Evolutionary conservation across 2,797 vertebrate species (phyloP).

Genomic region (Melanogrammus aeglefinus): DNA sequence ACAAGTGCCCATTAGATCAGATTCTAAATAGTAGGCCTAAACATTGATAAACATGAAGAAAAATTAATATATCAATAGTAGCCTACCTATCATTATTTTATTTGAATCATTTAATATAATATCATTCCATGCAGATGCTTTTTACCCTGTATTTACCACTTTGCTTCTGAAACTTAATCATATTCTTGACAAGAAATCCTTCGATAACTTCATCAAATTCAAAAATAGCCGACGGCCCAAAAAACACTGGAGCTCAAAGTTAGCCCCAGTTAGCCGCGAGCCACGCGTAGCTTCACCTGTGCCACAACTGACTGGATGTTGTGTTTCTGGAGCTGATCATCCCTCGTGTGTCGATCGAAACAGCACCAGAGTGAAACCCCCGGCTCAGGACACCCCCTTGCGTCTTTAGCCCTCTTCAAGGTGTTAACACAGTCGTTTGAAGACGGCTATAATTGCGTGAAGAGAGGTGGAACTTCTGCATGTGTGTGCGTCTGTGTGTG

Average conservation of each 20-base stretch:
- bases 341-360: background rate
- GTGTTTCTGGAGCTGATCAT: background rate
- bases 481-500: background rate
- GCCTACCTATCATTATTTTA: no score
- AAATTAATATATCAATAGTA: no score
- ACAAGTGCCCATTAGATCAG: no score
- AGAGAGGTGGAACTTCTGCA: slow-evolving; percentile 17
- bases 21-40: no score
- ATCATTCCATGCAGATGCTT: background rate
- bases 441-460: slow-evolving; percentile 72
- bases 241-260: background rate
- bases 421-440: slow-evolving; percentile 70
- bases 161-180: background rate
- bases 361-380: slow-evolving; percentile 22
- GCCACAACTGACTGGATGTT: background rate
- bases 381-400: slow-evolving; percentile 38
- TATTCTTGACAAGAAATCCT: background rate
- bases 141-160: background rate
- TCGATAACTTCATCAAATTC: background rate
- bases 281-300: background rate
- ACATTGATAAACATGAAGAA: no score
- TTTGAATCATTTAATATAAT: no score
- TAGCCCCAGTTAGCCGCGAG: background rate
- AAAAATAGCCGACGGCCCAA: background rate
- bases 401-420: slow-evolving; percentile 64